phyloP scores from a whole-genome alignment of 2,797 vertebrate species.

The Dendrocincla fuliginosa region DNA sequence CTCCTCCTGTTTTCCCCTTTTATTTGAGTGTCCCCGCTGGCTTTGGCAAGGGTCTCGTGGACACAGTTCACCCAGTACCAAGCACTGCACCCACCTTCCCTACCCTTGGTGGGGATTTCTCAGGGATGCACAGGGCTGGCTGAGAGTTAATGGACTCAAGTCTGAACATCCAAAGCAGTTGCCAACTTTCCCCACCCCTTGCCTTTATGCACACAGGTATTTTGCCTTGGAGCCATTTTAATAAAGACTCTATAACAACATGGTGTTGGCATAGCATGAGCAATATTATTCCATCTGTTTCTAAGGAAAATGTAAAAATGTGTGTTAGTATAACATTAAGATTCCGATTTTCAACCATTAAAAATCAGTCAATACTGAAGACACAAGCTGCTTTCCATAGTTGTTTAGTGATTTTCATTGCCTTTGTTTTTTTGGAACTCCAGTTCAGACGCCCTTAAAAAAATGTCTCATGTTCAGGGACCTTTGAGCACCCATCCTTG shows the following conservation, averaged over 20 bases:
- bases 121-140: neutral
- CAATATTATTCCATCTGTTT: constrained; percentile 62
- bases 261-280: constrained; percentile 54
- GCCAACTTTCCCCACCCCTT: neutral
- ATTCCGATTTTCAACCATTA: constrained; percentile 22
- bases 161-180: neutral
- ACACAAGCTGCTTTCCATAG: neutral
- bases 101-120: neutral
- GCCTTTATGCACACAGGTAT: constrained; percentile 17
- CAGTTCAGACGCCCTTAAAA: neutral
- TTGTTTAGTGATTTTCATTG: neutral
- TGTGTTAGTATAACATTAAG: constrained; percentile 5
- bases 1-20: neutral
- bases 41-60: neutral
- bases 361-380: neutral
- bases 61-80: neutral
- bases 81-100: neutral
- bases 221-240: constrained; percentile 46
- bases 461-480: neutral
- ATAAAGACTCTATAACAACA: constrained; percentile 25
- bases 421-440: neutral
- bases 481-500: neutral
- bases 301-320: constrained; percentile 41
- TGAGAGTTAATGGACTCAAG: neutral
- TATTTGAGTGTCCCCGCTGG: neutral